Conservation (phyloP, 1,140 invertebrate species). For the Saxidomus purpurata region DNA sequence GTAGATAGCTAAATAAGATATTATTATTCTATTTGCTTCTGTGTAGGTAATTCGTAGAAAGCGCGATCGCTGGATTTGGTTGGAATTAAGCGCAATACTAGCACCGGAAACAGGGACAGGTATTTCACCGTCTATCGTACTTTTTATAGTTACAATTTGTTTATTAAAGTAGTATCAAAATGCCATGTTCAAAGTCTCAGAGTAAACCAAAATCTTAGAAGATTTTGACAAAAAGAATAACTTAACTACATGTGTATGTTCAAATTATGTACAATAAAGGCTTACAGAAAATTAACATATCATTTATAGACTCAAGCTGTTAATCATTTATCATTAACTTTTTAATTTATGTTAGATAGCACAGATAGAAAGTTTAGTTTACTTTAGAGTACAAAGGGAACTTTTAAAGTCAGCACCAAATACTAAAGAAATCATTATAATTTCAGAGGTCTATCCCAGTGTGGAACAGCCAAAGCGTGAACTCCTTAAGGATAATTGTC, state of each 20-base stretch:
- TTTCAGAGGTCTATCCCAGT: neutral
- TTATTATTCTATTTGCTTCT: neutral
- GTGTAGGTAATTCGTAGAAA: neutral
- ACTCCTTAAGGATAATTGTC: neutral
- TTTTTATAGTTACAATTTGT: too few relatives aligned
- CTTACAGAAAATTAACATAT: neutral
- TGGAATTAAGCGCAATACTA: conserved; percentile 23
- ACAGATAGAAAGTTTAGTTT: neutral
- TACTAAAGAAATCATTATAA: neutral
- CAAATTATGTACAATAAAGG: too few relatives aligned
- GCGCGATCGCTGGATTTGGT: neutral
- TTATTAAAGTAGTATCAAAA: too few relatives aligned
- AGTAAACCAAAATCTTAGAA: too few relatives aligned
- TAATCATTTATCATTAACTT: neutral
- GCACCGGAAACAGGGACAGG: neutral
- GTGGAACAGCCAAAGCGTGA: neutral
- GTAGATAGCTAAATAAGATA: neutral
- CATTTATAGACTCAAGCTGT: neutral
- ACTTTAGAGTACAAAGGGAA: neutral
- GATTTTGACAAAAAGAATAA: too few relatives aligned
- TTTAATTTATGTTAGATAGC: neutral
- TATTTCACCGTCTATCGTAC: neutral
- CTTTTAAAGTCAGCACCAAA: neutral
- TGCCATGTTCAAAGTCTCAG: too few relatives aligned
- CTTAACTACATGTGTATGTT: too few relatives aligned